Conservation (phyloP, 2,113 vertebrate species). For the Otis tarda region DNA sequence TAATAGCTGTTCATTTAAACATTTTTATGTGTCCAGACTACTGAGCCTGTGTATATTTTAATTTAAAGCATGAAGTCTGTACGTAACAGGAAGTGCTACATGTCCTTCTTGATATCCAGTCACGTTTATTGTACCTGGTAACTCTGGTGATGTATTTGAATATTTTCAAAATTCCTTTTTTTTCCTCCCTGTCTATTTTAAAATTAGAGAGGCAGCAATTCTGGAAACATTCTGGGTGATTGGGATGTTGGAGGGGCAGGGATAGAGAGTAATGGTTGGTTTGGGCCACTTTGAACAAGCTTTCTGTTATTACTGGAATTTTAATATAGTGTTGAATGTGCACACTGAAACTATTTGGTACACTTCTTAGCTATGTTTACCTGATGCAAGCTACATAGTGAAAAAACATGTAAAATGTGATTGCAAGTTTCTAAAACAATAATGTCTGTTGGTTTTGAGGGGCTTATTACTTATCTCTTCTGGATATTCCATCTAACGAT, state of each 20-base stretch:
- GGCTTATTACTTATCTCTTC: not conserved
- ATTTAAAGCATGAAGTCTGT: not conserved
- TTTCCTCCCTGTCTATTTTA: not conserved
- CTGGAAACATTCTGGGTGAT: accelerated
- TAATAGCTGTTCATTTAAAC: not conserved
- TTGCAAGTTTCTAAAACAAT: not conserved
- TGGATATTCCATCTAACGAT: not conserved
- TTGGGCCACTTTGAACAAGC: not conserved
- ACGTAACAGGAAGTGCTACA: not conserved
- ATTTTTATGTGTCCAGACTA: not conserved
- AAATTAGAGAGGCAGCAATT: not conserved
- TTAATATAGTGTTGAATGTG: not conserved
- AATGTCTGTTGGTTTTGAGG: not conserved
- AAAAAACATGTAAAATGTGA: not conserved
- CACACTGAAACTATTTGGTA: not conserved
- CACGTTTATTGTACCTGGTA: not conserved
- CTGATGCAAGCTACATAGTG: not conserved
- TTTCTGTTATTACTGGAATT: not conserved
- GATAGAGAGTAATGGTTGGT: not conserved
- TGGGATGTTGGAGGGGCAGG: not conserved
- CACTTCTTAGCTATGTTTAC: not conserved
- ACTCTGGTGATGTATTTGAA: not conserved
- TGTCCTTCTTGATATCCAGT: not conserved
- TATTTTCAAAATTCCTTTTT: not conserved
- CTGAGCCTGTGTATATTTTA: not conserved